Conservation (phyloP, 1,140 invertebrate species). For the Alviniconcha marisindica region DNA sequence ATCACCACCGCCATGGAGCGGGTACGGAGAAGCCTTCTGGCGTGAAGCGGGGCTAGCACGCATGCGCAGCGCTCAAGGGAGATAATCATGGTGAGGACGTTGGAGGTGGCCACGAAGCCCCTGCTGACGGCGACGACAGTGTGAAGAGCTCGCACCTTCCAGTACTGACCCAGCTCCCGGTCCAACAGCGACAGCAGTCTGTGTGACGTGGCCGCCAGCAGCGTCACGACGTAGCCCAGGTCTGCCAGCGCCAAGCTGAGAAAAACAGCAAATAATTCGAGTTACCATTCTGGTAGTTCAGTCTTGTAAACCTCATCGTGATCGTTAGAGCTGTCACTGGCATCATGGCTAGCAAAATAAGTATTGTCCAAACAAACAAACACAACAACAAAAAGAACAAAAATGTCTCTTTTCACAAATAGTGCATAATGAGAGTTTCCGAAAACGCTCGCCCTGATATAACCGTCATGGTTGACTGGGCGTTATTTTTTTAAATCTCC, state of each 20-base stretch:
- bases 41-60: background rate
- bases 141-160: background rate
- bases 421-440: too few species aligned
- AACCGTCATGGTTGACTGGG: too few species aligned
- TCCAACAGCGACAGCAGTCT: background rate
- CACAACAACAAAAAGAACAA: too few species aligned
- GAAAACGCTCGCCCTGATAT: too few species aligned
- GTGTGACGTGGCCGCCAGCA: background rate
- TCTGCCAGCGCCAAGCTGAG: background rate
- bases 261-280: too few species aligned
- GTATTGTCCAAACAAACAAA: too few species aligned
- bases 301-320: too few species aligned
- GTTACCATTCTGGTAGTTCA: too few species aligned
- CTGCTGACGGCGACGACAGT: background rate
- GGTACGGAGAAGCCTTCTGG: background rate
- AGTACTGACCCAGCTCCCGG: background rate
- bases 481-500: too few species aligned
- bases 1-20: background rate
- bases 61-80: slow-evolving; percentile 17
- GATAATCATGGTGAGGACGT: slow-evolving; percentile 7
- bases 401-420: too few species aligned
- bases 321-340: too few species aligned
- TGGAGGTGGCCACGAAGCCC: background rate
- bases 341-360: too few species aligned
- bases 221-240: background rate